Conservation (phyloP, 2,113 vertebrate species). For the Struthidea cinerea region DNA sequence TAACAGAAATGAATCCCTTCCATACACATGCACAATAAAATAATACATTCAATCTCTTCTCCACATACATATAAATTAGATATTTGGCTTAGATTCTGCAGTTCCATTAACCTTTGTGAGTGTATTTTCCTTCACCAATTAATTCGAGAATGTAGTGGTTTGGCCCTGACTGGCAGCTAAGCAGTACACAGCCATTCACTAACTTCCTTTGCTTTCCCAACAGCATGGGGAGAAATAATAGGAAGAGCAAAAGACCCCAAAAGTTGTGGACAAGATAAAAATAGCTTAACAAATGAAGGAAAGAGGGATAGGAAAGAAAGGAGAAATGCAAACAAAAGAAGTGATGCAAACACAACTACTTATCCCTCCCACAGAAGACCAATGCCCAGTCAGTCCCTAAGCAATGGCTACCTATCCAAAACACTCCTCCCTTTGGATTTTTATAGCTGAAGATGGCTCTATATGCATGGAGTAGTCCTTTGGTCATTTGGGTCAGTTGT, state of each 20-base stretch:
- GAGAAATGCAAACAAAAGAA: neutral
- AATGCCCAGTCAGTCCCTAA: neutral
- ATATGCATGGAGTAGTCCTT: neutral
- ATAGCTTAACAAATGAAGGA: neutral
- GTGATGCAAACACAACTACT: neutral
- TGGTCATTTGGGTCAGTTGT: neutral
- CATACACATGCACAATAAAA: neutral
- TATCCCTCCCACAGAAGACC: neutral
- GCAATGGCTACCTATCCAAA: neutral
- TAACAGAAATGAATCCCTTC: neutral
- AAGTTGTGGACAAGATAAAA: neutral
- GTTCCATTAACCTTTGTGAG: constrained; percentile 21
- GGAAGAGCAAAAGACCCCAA: neutral
- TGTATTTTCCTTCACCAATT: neutral
- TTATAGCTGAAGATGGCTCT: neutral
- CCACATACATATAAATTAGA: neutral
- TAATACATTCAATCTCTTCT: neutral
- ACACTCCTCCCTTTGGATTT: neutral
- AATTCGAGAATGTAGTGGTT: neutral
- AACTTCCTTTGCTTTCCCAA: neutral
- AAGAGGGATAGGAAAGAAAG: neutral
- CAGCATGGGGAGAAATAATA: neutral
- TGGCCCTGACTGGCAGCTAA: neutral
- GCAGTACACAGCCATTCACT: neutral
- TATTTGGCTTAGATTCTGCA: neutral